Percentiles rank a stretch among this genome's conserved stretches.
phyloP scores from a whole-genome alignment of 2,888 invertebrate species.

The Pseudococcus longispinus region DNA sequence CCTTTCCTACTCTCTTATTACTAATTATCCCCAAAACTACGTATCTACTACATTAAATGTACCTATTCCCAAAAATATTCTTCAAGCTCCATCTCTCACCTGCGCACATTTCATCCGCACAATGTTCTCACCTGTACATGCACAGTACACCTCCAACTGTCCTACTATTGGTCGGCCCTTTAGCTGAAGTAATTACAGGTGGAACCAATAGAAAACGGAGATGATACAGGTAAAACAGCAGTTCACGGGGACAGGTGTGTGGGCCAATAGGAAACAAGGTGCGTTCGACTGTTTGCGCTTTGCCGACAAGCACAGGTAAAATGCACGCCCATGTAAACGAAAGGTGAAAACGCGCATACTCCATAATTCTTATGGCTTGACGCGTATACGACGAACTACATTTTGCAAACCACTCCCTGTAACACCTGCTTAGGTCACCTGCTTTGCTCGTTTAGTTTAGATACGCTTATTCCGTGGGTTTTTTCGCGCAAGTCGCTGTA shows the following conservation, averaged over 20 bases:
- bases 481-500: constrained; percentile 1
- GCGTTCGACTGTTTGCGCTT: constrained; percentile 13
- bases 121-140: neutral
- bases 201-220: neutral
- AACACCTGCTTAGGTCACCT: constrained; percentile 12
- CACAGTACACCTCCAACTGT: neutral
- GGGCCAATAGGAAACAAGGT: constrained; percentile 8
- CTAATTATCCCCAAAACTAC: too few relatives aligned
- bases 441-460: neutral
- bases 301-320: constrained; percentile 17
- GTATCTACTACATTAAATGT: too few relatives aligned
- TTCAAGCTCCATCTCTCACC: neutral
- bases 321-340: constrained; percentile 34
- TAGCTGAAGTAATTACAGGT: neutral
- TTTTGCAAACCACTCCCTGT: constrained; percentile 33
- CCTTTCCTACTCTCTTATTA: too few relatives aligned
- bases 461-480: neutral
- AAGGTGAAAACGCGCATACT: constrained; percentile 45
- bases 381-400: constrained; percentile 2
- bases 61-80: neutral
- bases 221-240: neutral
- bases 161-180: neutral
- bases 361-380: constrained; percentile 16
- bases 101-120: neutral
- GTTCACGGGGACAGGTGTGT: constrained; percentile 12